Evolutionary conservation across 2,888 invertebrate genomes (phyloP).

Genomic region (Orthosia incerta): DNA sequence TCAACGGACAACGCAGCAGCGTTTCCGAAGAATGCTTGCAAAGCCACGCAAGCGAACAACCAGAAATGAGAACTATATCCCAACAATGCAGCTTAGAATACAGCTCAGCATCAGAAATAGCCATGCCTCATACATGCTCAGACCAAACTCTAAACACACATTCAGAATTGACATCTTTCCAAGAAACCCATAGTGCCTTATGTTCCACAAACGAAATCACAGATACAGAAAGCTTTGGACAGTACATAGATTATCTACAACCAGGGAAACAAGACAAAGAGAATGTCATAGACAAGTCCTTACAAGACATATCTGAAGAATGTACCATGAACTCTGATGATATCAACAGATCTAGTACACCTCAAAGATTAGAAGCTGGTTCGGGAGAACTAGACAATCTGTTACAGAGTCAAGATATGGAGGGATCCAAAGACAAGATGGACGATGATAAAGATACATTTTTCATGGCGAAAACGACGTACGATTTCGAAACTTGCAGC

Average conservation of each 20-base stretch:
- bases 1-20: slow-evolving; percentile 83
- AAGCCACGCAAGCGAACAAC: slow-evolving; percentile 83
- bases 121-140: slow-evolving; percentile 89
- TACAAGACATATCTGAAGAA: slow-evolving; percentile 88
- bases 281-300: slow-evolving; percentile 82
- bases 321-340: slow-evolving; percentile 88
- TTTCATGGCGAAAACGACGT: slow-evolving; percentile 85
- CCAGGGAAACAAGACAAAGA: slow-evolving; percentile 83
- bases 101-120: slow-evolving; percentile 91
- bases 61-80: slow-evolving; percentile 92
- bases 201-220: slow-evolving; percentile 89
- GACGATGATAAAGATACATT: slow-evolving; percentile 85
- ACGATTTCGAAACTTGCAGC: slow-evolving; percentile 87
- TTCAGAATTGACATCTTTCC: slow-evolving; percentile 87
- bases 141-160: slow-evolving; percentile 89
- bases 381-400: slow-evolving; percentile 81
- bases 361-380: slow-evolving; percentile 75
- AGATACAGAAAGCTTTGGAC: slow-evolving; percentile 89
- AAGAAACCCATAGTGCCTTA: slow-evolving; percentile 88
- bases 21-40: slow-evolving; percentile 88
- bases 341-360: slow-evolving; percentile 80
- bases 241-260: slow-evolving; percentile 87
- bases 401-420: slow-evolving; percentile 76
- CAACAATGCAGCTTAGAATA: slow-evolving; percentile 94
- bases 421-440: slow-evolving; percentile 81